phyloP scores from a whole-genome alignment of 2,888 invertebrate species.

The Eupithecia tripunctaria region DNA sequence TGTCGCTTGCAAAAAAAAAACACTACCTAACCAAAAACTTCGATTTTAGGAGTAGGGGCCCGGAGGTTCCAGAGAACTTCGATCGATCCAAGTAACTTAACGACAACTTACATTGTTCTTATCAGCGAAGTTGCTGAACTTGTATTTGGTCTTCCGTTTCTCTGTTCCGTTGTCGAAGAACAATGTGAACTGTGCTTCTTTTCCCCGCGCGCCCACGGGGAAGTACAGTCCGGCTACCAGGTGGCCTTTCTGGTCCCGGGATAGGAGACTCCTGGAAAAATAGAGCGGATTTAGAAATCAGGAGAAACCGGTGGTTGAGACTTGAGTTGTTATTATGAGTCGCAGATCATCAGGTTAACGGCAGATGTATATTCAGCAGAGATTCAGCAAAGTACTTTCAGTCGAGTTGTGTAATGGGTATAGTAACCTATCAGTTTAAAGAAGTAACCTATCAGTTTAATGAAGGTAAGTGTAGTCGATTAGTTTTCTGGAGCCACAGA shows the following conservation, averaged over 20 bases:
- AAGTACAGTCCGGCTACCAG: conserved; percentile 94
- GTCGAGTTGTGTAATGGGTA: no score
- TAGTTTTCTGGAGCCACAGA: no score
- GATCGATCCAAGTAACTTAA: not conserved
- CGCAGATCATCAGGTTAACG: no score
- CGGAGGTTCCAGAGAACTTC: no score
- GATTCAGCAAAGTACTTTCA: no score
- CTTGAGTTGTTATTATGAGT: not conserved
- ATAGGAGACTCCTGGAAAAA: conserved; percentile 87
- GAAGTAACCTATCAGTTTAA: no score
- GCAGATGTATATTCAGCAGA: not conserved
- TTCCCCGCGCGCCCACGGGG: conserved; percentile 84
- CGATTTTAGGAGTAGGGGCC: no score
- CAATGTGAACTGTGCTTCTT: conserved; percentile 88
- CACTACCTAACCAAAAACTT: no score
- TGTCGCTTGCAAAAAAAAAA: no score
- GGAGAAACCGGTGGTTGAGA: not conserved
- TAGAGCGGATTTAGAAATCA: not conserved
- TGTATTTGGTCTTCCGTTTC: conserved; percentile 89
- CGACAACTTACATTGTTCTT: conserved; percentile 80
- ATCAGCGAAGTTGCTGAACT: conserved; percentile 88
- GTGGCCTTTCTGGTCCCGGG: conserved; percentile 93
- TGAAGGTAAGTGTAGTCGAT: no score
- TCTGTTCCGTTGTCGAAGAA: conserved; percentile 90
- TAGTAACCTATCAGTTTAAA: no score